These are phyloP conservation scores for Amphipoea oculea DNA, from an alignment of 2,888 invertebrate species.

Conservation along the genomic window DNA sequence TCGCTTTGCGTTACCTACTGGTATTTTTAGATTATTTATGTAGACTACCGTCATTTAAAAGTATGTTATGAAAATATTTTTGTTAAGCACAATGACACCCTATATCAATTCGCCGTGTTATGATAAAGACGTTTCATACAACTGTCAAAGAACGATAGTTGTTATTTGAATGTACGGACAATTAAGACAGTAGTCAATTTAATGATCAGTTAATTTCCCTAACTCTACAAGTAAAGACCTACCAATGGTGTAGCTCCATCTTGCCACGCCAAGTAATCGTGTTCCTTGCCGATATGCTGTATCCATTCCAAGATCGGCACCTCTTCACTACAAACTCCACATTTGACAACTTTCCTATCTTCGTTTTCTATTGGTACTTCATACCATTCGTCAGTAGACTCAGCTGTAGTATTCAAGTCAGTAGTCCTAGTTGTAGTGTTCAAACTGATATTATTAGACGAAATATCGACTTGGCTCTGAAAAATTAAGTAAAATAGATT, in stretches of 20 bases:
- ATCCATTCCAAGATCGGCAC: constrained; percentile 82
- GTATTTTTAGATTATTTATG: not conserved
- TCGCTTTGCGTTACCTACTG: not conserved
- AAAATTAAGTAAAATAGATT: constrained; percentile 3
- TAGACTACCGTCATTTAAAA: not conserved
- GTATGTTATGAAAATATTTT: not conserved
- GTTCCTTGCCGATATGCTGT: constrained; percentile 86
- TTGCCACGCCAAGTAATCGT: constrained; percentile 91
- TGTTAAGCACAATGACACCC: not conserved
- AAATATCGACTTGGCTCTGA: constrained; percentile 32
- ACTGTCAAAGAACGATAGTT: not conserved
- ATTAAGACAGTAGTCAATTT: too few species aligned
- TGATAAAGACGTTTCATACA: not conserved
- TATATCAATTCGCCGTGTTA: not conserved
- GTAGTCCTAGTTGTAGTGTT: constrained; percentile 25
- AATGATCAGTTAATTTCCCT: not conserved
- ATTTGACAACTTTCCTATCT: constrained; percentile 61
- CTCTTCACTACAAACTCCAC: constrained; percentile 82
- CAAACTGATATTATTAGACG: constrained; percentile 24
- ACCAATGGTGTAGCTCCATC: constrained; percentile 80
- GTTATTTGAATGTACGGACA: not conserved
- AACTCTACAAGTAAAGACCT: constrained; percentile 56
- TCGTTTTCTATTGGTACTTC: constrained; percentile 34
- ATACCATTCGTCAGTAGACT: constrained; percentile 40
- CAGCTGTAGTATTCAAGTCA: constrained; percentile 24